A percentile compares a stretch with the other conserved stretches of the same genome.
Evolutionary conservation across 1,140 invertebrate species (phyloP).

Genomic region (Drosophila orosa): DNA sequence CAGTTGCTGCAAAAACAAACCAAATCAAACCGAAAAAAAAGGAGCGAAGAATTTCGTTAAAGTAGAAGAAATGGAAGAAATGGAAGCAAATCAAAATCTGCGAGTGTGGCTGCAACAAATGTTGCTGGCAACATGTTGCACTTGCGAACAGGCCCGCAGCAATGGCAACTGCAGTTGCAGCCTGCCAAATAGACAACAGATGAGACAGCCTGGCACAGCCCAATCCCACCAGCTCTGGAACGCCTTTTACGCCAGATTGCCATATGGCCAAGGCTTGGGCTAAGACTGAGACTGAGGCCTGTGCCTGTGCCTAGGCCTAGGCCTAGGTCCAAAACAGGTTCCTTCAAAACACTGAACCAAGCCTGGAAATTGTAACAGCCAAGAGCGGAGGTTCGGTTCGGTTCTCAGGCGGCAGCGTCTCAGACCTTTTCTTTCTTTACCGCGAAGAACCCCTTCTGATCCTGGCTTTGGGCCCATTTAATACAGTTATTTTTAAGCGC

Average conservation of each 20-base stretch:
- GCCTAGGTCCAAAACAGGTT: slow-evolving; percentile 58
- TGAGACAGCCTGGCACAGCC: slow-evolving; percentile 69
- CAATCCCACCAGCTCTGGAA: slow-evolving; percentile 56
- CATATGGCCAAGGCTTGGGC: slow-evolving; percentile 11
- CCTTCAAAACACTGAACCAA: slow-evolving; percentile 17
- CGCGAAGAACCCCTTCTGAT: slow-evolving; percentile 24
- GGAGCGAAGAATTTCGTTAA: slow-evolving; percentile 11
- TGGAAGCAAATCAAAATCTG: slow-evolving; percentile 57
- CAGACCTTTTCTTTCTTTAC: slow-evolving; percentile 28
- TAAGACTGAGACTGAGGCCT: slow-evolving; percentile 5
- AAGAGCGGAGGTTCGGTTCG: slow-evolving; percentile 27
- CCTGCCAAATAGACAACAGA: slow-evolving; percentile 78
- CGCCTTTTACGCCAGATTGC: slow-evolving; percentile 55
- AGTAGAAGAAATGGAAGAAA: slow-evolving; percentile 35
- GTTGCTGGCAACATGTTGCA: slow-evolving; percentile 66
- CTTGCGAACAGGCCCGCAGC: slow-evolving; percentile 71
- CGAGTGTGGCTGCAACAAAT: slow-evolving; percentile 72
- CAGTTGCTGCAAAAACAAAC: slow-evolving; percentile 58
- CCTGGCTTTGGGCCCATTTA: slow-evolving; percentile 77
- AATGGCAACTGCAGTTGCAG: slow-evolving; percentile 46
- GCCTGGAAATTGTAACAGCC: slow-evolving; percentile 70
- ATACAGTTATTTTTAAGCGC: slow-evolving; percentile 74
- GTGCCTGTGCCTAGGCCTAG: slow-evolving; percentile 1
- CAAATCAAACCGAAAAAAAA: slow-evolving; percentile 56
- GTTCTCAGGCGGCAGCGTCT: slow-evolving; percentile 44